Evolutionary conservation across 1,140 invertebrate genomes (phyloP), one percentile per base, ranked within the genome.

Genomic region (Leguminivora glycinivorella): DNA sequence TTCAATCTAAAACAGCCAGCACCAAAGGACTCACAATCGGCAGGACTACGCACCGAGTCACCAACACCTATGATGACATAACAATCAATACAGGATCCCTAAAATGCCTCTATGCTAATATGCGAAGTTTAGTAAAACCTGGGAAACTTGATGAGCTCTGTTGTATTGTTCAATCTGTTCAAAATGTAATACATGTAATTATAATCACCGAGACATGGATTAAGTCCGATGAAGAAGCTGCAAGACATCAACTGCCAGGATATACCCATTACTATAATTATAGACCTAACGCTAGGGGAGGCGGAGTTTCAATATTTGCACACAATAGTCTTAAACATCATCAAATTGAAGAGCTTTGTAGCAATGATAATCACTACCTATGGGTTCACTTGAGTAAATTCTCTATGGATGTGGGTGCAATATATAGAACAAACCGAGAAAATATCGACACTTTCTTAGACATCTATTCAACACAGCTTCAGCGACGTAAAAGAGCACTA

Each of bases 361-460:
- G 12, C 4, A 24, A 56, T 56, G 56, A 24, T 1, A 56, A 56
- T 12, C 25, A 56, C 5, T 56, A 22, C 26, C 10, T 56, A 56
- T 56, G 56, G 56, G 19, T 56, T 24, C 9, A 24, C 10, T n/a
- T 56, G 12, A 10, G 7, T 10, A 56, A 56, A 56, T 7, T 56
- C 1, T 24, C 19, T 19, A 2, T 56, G 0, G 26, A 56, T 56
- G 26, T 56, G 10, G 56, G 56, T 1, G 56, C 12, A 7, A 12
- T 56, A 56, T 56, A 56, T 6, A 22, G 56, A 56, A 56, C 56
- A 24, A 56, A 56, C 12, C 12, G n/a, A n/a, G n/a, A n/a, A n/a
- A n/a, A 12, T 56, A 56, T 0, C 56, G 22, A 56, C n/a, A n/a
- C n/a, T 2, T 56, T 56, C 26, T 22, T 24, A 4, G n/a, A 10